These are phyloP conservation scores for Calliphora vomitoria DNA, from an alignment of 2,888 invertebrate genomes.

Conservation along the genomic window DNA sequence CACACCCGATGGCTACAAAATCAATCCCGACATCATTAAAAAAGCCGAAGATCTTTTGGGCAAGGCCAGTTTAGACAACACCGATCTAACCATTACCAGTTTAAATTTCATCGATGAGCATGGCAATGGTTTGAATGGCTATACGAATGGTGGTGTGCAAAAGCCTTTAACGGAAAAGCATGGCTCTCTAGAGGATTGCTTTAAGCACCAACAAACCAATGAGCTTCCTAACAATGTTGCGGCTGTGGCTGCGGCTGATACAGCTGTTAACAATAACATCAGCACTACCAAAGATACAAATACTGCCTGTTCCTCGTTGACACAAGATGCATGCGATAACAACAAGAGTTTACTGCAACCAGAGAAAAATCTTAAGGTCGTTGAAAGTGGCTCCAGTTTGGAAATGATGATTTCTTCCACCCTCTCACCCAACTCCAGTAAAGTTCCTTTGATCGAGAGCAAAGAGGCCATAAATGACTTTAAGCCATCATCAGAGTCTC, in stretches of 20 bases:
- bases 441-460: slow-evolving; percentile 87
- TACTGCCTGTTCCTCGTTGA: slow-evolving; percentile 71
- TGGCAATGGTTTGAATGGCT: slow-evolving; percentile 73
- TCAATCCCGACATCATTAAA: slow-evolving; percentile 84
- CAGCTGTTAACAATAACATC: slow-evolving; percentile 63
- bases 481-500: slow-evolving; percentile 75
- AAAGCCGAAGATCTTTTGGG: slow-evolving; percentile 84
- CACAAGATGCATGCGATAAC: slow-evolving; percentile 56
- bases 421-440: slow-evolving; percentile 89
- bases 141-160: slow-evolving; percentile 58
- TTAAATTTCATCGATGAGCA: slow-evolving; percentile 88
- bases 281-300: slow-evolving; percentile 61
- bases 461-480: slow-evolving; percentile 82
- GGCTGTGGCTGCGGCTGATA: slow-evolving; percentile 18
- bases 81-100: slow-evolving; percentile 86
- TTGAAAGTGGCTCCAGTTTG: slow-evolving; percentile 84
- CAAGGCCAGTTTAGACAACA: slow-evolving; percentile 84
- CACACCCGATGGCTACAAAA: slow-evolving; percentile 81
- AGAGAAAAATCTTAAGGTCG: slow-evolving; percentile 80
- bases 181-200: slow-evolving; percentile 78
- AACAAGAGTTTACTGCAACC: slow-evolving; percentile 46
- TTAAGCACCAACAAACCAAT: slow-evolving; percentile 73
- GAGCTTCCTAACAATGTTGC: slow-evolving; percentile 70
- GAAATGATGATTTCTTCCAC: slow-evolving; percentile 85
- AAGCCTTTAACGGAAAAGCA: slow-evolving; percentile 27